Conservation (phyloP, 1,140 invertebrate species). For the Cydia fagiglandana region DNA sequence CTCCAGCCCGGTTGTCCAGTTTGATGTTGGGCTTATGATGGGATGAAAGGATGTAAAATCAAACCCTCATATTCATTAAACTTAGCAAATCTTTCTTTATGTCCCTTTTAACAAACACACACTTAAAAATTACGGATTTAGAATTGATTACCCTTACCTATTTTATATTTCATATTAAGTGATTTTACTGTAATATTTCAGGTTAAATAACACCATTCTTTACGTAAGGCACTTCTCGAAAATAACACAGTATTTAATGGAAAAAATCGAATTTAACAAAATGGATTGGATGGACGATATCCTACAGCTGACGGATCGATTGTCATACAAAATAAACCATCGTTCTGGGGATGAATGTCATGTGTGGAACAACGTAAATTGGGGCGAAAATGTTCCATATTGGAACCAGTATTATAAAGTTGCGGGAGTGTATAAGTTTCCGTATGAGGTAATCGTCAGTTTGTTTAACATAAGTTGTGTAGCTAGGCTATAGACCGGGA, state of each 20-base stretch:
- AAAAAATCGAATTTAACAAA: conserved; percentile 59
- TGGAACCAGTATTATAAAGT: conserved; percentile 74
- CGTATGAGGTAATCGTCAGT: conserved; percentile 60
- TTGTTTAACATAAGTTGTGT: background rate
- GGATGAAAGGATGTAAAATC: too few species aligned
- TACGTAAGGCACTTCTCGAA: conserved; percentile 69
- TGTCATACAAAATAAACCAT: conserved; percentile 53
- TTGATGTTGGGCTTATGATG: too few species aligned
- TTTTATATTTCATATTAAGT: conserved; percentile 1
- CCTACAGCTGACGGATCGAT: conserved; percentile 56
- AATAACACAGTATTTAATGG: conserved; percentile 62
- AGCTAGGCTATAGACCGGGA: too few species aligned
- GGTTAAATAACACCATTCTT: conserved; percentile 64
- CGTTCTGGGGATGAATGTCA: conserved; percentile 36
- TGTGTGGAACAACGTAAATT: conserved; percentile 68
- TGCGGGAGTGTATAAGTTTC: conserved; percentile 67
- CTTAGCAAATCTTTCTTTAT: too few species aligned
- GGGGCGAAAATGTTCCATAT: conserved; percentile 71
- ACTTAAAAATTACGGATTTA: background rate
- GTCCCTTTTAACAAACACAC: too few species aligned
- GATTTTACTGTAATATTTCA: conserved; percentile 42
- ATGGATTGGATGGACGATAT: conserved; percentile 63
- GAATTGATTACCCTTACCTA: background rate
- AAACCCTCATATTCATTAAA: too few species aligned
- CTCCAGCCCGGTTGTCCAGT: too few species aligned